These are phyloP conservation scores for Schizopygopsis malacanthus DNA, from an alignment of 2,797 vertebrate species.

Conservation along the genomic window DNA sequence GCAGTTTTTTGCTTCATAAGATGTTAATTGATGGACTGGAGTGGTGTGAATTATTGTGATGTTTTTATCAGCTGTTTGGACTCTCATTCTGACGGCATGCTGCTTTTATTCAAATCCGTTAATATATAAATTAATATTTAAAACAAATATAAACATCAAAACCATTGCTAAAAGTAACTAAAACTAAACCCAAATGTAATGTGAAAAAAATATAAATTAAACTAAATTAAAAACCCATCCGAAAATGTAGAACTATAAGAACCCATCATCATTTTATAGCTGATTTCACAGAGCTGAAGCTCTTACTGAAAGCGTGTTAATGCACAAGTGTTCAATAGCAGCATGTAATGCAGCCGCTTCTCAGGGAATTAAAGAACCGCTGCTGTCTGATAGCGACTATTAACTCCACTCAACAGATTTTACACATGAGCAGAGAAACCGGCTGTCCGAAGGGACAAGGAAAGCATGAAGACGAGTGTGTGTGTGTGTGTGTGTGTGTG, in stretches of 20 bases:
- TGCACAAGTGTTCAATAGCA: conserved; percentile 56
- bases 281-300: conserved; percentile 18
- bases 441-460: background rate
- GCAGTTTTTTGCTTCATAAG: background rate
- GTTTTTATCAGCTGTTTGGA: background rate
- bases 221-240: background rate
- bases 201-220: background rate
- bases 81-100: background rate
- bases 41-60: background rate
- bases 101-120: background rate
- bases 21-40: background rate
- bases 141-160: background rate
- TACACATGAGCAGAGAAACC: conserved; percentile 29
- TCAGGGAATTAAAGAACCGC: conserved; percentile 56
- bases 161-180: background rate
- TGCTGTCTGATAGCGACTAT: conserved; percentile 62
- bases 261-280: background rate
- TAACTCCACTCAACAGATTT: conserved; percentile 62
- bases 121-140: background rate
- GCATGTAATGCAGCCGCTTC: conserved; percentile 61
- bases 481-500: background rate
- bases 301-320: conserved; percentile 56
- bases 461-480: conserved; percentile 11
- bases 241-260: background rate
- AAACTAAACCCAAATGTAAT: background rate